Base-by-base conservation (phyloP, 2,888 invertebrate species). In the Tenthredo notha region DNA sequence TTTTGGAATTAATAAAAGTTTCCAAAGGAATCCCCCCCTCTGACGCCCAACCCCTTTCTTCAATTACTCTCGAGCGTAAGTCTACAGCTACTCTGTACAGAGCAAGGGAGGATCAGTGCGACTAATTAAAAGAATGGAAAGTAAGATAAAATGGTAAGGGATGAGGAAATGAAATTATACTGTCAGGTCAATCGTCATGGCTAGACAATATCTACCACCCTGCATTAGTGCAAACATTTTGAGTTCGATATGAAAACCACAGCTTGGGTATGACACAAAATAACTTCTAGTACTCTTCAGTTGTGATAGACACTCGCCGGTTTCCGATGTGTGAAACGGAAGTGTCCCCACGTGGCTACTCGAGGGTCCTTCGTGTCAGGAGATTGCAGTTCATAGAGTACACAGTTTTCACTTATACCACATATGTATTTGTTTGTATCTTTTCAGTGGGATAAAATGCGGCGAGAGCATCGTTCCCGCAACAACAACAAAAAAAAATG, bases 1-100 rank as follows among this genome's bases (percentile, higher is more conserved):
- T 92, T 92, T 91, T 87, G 89, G 92, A 91, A 92, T 92, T 92
- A 92, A 92, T 92, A 92, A 92, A 92, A 92, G 90, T 92, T 83
- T 47, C 40, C 25, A 21, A 75, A 37, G 70, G n/a, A 70, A 9
- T 7, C 72, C 72, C 29, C 33, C 15, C 9, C 61, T 1, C 29
- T 33, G 33, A 33, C 37, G 37, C 37, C 37, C 37, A 37, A 37
- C 37, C 72, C 83, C 65, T 50, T 67, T 43, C 61, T 54, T 37
- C 33, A 15, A 29, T 33, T 54, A 47, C 54, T 33, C 58, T 10
- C 21, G 47, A 54, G 18, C 29, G 29, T 75, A 43, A 74, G 21
- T 74, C 72, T 25, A 43, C 72, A 74, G 61, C 72, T 18, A 33
- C 25, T 33, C 67, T 12, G 29, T 18, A 15, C 67, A 67, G 33